Conservation (phyloP, 2,113 vertebrate genomes). For the Fregetta grallaria region DNA sequence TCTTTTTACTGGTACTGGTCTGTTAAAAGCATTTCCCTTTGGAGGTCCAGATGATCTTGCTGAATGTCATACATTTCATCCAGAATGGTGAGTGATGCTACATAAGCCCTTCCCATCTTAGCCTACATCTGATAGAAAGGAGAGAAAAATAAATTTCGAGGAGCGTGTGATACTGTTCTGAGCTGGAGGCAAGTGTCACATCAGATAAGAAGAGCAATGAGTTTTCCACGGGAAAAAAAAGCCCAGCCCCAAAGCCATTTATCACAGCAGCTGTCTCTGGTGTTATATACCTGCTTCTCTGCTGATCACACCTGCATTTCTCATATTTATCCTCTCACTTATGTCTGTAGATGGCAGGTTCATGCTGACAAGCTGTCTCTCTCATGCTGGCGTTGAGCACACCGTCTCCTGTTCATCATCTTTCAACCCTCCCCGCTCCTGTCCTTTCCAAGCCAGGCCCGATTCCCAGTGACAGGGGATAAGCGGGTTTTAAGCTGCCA, state of each 20-base stretch:
- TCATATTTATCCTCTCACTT: not conserved
- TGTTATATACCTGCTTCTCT: not conserved
- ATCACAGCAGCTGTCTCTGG: not conserved
- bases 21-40: not conserved
- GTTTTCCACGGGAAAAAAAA: not conserved
- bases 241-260: not conserved
- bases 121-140: not conserved
- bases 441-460: not conserved
- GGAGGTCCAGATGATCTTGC: not conserved
- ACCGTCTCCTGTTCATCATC: not conserved
- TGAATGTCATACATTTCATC: not conserved
- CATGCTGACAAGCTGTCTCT: not conserved
- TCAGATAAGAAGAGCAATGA: slow-evolving; percentile 12
- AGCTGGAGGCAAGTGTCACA: slow-evolving; percentile 16
- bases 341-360: not conserved
- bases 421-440: not conserved
- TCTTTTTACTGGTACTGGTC: not conserved
- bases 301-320: not conserved
- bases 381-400: not conserved
- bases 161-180: not conserved
- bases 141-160: slow-evolving; percentile 24
- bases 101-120: not conserved
- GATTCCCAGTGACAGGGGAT: not conserved
- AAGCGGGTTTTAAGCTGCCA: not conserved
- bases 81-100: not conserved